Evolutionary conservation across 2,888 invertebrate genomes (phyloP), one percentile per base, ranked within the genome.

Genomic region (Polia nebulosa): DNA sequence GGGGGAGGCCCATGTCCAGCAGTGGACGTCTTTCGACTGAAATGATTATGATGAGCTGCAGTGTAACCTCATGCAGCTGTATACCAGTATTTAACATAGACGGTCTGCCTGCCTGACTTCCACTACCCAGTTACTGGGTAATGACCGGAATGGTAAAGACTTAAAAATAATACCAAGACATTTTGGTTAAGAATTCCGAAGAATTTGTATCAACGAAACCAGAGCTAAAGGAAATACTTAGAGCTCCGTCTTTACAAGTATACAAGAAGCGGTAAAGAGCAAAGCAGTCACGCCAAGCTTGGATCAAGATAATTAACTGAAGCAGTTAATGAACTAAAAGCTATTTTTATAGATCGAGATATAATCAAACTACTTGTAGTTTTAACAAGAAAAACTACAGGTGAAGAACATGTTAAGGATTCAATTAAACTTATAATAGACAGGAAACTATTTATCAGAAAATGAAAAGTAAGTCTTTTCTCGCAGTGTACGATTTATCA

Each of bases 391-490:
- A 20, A 52, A 11, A 52, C 27, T 25, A 44, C 25, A 73, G 45
- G 22, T 53, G 53, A 47, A 45, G 15, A 27, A 17, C 22, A 51
- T n/a, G 7, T 20, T 25, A 57, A 60, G 6, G 15, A 73, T 53
- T 53, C 15, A 70, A 70, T 74, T 74, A 74, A 53, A 53, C 29
- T 20, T 27, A 1, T 59, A 5, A 15, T 25, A 5, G 13, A 27
- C 64, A 27, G 74, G 65, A 53, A 53, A n/a, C 25, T 34, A 34
- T 64, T 22, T 53, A 70, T 49, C 47, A 55, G 75, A 39, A 47
- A 11, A 39, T 20, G 15, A 34, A 51, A 52, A 27, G 9, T 41
- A 29, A 20, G 36, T n/a, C 0, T 6, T 25, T 65, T 32, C 39
- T 20, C 7, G 20, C 11, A 25, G 15, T 39, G 17, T 9, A 20